These are phyloP conservation scores for Amyelois transitella DNA, from an alignment of 1,140 invertebrate species.

Conservation along the genomic window DNA sequence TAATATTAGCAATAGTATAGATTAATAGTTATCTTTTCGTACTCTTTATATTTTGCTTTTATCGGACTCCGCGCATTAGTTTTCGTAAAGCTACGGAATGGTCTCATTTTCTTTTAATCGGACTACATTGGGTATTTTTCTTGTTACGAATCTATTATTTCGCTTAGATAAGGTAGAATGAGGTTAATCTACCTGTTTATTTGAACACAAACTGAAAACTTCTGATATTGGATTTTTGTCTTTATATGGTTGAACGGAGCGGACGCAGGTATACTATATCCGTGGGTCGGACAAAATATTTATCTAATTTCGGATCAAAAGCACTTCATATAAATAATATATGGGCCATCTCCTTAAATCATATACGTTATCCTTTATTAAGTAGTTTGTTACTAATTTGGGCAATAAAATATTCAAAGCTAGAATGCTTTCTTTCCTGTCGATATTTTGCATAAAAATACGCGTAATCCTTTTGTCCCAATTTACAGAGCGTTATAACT, in stretches of 20 bases:
- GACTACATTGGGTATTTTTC: conserved; percentile 28
- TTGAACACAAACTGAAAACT: conserved; percentile 20
- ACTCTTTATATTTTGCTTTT: background rate
- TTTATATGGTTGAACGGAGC: too few species aligned
- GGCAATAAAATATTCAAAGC: too few species aligned
- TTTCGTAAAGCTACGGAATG: conserved; percentile 35
- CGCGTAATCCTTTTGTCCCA: conserved; percentile 21
- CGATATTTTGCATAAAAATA: background rate
- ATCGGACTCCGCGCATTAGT: conserved; percentile 28
- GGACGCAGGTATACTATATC: too few species aligned
- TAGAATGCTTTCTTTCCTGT: too few species aligned
- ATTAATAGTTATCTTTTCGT: background rate
- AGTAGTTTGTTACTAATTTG: too few species aligned
- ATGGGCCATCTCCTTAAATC: too few species aligned
- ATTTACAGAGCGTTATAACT: conserved; percentile 11
- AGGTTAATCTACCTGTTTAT: background rate
- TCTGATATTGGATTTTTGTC: too few species aligned
- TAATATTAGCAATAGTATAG: too few species aligned
- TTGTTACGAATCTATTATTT: background rate
- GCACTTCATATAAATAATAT: too few species aligned
- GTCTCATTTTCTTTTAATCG: conserved; percentile 46
- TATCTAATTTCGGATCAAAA: too few species aligned
- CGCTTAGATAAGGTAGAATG: background rate
- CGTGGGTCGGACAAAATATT: too few species aligned
- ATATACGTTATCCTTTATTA: too few species aligned